phyloP scores from a whole-genome alignment of 2,113 vertebrate genomes.

The Mystacornis crossleyi region DNA sequence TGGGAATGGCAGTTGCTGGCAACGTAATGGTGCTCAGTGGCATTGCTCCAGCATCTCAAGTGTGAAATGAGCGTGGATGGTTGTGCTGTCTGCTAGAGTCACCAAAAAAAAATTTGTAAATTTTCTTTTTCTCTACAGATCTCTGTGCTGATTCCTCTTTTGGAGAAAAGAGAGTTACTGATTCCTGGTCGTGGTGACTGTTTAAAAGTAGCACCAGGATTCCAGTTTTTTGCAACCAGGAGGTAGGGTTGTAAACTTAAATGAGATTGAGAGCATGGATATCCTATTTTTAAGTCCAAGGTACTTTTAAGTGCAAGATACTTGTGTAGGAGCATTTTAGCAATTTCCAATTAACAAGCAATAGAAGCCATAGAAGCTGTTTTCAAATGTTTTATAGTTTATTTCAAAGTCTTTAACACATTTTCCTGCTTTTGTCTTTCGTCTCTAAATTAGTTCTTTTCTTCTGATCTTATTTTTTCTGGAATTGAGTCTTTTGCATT shows the following conservation, averaged over 20 bases:
- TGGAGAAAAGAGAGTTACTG: slow-evolving; percentile 92
- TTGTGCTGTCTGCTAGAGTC: background rate
- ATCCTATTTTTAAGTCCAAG: background rate
- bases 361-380: background rate
- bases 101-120: background rate
- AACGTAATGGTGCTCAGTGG: background rate
- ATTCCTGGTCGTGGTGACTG: slow-evolving; percentile 93
- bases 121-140: slow-evolving; percentile 74
- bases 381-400: background rate
- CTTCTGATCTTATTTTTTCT: background rate
- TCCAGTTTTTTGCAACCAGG: slow-evolving; percentile 97
- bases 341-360: background rate
- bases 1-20: background rate
- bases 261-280: background rate
- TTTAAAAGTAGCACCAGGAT: slow-evolving; percentile 89
- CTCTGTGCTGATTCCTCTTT: slow-evolving; percentile 90
- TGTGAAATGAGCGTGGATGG: background rate
- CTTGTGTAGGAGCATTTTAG: background rate
- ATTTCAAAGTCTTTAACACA: background rate
- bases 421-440: background rate
- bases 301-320: background rate
- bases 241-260: slow-evolving; percentile 75
- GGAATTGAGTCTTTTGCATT: background rate
- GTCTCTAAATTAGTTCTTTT: background rate
- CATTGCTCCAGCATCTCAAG: background rate